Evolutionary conservation across 2,888 invertebrate species (phyloP).

Genomic region (Halictus quadricinctus): DNA sequence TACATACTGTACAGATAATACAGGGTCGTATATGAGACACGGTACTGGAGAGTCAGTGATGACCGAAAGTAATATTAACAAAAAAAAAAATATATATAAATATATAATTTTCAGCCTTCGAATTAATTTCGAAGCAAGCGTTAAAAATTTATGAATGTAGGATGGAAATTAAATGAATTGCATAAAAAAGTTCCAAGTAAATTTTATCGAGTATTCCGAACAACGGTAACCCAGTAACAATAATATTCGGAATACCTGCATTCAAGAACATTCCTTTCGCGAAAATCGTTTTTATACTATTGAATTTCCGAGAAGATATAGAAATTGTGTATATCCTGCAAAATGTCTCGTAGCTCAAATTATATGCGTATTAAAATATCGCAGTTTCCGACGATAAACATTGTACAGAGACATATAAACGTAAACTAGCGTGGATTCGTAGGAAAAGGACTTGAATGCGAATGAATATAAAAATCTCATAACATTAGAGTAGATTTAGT

Average conservation of each 20-base stretch:
- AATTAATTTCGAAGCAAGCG: slow-evolving; percentile 28
- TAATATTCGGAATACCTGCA: slow-evolving; percentile 42
- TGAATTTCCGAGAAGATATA: slow-evolving; percentile 30
- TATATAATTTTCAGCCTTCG: not conserved
- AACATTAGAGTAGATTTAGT: slow-evolving; percentile 21
- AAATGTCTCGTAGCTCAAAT: slow-evolving; percentile 33
- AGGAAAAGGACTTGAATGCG: slow-evolving; percentile 34
- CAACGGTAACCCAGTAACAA: slow-evolving; percentile 11
- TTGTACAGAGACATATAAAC: slow-evolving; percentile 31
- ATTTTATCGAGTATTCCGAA: slow-evolving; percentile 9
- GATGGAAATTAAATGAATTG: slow-evolving; percentile 15
- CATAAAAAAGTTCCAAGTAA: not conserved
- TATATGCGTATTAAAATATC: slow-evolving; percentile 28
- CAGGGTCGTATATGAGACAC: slow-evolving; percentile 43
- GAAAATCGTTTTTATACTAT: slow-evolving; percentile 13
- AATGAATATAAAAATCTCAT: slow-evolving; percentile 38
- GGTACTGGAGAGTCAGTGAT: slow-evolving; percentile 20
- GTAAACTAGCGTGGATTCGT: slow-evolving; percentile 32
- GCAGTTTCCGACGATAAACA: slow-evolving; percentile 23
- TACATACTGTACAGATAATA: slow-evolving; percentile 68
- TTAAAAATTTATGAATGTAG: slow-evolving; percentile 13
- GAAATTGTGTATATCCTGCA: slow-evolving; percentile 60
- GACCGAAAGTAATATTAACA: slow-evolving; percentile 19
- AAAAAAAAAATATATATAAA: not conserved
- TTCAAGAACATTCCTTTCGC: slow-evolving; percentile 28